These are phyloP conservation scores for Cotesia glomerata DNA, from an alignment of 1,140 invertebrate genomes.

Conservation along the genomic window DNA sequence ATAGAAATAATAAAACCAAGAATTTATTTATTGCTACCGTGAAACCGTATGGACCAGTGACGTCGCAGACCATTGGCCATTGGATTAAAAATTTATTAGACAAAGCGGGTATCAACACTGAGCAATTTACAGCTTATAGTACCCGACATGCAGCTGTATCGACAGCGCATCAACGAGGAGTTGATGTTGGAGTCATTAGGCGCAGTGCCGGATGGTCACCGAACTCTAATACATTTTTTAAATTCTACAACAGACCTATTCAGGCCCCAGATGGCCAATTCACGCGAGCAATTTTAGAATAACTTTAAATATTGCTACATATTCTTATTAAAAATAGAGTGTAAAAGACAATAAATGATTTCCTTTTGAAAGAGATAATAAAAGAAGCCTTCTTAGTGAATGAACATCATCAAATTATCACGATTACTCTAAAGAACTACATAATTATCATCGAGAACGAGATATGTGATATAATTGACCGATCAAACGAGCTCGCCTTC, in stretches of 20 bases:
- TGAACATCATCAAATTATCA: not conserved
- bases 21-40: slow-evolving; percentile 27
- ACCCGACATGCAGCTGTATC: slow-evolving; percentile 23
- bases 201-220: slow-evolving; percentile 5
- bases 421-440: slow-evolving; percentile 13
- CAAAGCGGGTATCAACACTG: slow-evolving; percentile 18
- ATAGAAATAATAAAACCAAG: slow-evolving; percentile 19
- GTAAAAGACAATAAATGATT: not conserved
- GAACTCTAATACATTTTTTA: slow-evolving; percentile 1
- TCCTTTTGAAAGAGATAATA: not conserved
- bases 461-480: slow-evolving; percentile 5
- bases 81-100: slow-evolving; percentile 14
- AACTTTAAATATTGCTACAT: not conserved
- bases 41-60: slow-evolving; percentile 26
- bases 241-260: slow-evolving; percentile 19
- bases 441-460: slow-evolving; percentile 21
- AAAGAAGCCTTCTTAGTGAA: not conserved
- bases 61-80: slow-evolving; percentile 29
- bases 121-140: slow-evolving; percentile 19
- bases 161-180: not conserved
- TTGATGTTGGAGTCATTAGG: slow-evolving; percentile 11
- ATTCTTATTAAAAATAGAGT: not conserved
- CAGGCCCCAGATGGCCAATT: not conserved
- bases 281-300: not conserved
- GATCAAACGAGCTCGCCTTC: too few relatives aligned